Evolutionary conservation across 2,888 invertebrate genomes (phyloP), one percentile per base, ranked within the genome.

Genomic region (Brachypalpus laphriformis): DNA sequence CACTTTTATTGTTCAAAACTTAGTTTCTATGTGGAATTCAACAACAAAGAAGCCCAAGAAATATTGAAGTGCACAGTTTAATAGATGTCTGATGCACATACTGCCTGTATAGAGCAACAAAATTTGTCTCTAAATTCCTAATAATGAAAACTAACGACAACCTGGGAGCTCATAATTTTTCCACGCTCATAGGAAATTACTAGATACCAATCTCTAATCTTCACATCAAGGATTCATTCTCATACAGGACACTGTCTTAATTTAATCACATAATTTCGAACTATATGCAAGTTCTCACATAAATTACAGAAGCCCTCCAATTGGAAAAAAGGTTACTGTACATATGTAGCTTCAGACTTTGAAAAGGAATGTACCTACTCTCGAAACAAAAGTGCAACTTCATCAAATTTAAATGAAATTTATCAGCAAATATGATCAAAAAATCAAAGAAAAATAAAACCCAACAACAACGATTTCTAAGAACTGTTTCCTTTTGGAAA

Each of bases 361-460:
- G 2, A 11, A 51, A 28, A 51, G 28, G 11, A 16, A 47, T 31
- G 25, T 22, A 14, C 25, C 22, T 34, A 16, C 45, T 8, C 37
- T 51, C 37, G 8, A 66, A 34, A 49, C 51, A 74, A 70, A 83
- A 83, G 49, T 80, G 83, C 83, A 83, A 70, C 74, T 75, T 83
- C 83, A 83, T 70, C 49, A 57, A 80, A 80, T 83, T 83, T 80
- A 83, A 83, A 83, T 83, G 59, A 80, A 83, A 65, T 45, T 75
- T 83, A 83, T 83, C 83, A 83, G 83, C 74, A 70, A 83, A 83
- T 83, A 42, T 70, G 83, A 83, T 83, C 80, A 45, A 65, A 56
- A 70, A 66, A 54, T 34, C 20, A 22, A 56, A 34, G 34, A 75
- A 57, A 49, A 11, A 56, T n/a, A 65, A 16, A 34, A 20, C 1